These are phyloP conservation scores for Malacoctenus gilli DNA, from an alignment of 2,797 vertebrate genomes.

Conservation along the genomic window DNA sequence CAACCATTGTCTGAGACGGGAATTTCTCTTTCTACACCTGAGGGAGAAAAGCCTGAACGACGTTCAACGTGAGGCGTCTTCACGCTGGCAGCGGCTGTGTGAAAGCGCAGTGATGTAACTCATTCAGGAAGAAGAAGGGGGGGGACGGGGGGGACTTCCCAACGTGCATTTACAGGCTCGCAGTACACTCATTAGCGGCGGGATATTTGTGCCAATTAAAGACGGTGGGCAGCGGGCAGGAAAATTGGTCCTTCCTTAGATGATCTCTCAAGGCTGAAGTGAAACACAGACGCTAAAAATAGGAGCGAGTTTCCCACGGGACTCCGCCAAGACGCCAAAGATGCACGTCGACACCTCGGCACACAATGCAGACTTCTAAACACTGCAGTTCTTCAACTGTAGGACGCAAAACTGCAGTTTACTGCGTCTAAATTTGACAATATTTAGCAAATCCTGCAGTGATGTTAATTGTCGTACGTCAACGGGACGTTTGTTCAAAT, in stretches of 20 bases:
- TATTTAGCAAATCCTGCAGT: no score
- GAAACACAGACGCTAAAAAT: constrained; percentile 14
- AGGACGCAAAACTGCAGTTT: no score
- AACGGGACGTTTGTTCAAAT: no score
- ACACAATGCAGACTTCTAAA: no score
- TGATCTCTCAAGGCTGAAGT: constrained; percentile 10
- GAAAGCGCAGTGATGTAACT: constrained; percentile 36
- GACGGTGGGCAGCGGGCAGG: constrained; percentile 29
- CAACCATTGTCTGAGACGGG: constrained; percentile 37
- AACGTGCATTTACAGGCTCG: constrained; percentile 47
- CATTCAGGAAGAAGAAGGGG: constrained; percentile 11
- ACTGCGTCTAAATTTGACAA: no score
- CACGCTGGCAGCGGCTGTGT: constrained; percentile 6
- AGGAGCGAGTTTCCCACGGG: neutral
- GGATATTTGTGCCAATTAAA: constrained; percentile 59
- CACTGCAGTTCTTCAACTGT: no score
- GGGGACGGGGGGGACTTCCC: constrained; percentile 29
- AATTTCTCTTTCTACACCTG: constrained; percentile 23
- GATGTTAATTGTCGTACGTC: no score
- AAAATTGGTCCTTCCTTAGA: constrained; percentile 32
- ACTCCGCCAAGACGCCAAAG: no score
- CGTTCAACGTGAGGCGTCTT: constrained; percentile 6
- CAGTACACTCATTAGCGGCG: constrained; percentile 41
- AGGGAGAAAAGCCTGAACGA: neutral
- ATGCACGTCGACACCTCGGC: no score